A percentile compares a stretch with the other conserved stretches of the same genome.
Evolutionary conservation across 2,797 vertebrate genomes (phyloP).

Genomic region (Sebastes taczanowskii): DNA sequence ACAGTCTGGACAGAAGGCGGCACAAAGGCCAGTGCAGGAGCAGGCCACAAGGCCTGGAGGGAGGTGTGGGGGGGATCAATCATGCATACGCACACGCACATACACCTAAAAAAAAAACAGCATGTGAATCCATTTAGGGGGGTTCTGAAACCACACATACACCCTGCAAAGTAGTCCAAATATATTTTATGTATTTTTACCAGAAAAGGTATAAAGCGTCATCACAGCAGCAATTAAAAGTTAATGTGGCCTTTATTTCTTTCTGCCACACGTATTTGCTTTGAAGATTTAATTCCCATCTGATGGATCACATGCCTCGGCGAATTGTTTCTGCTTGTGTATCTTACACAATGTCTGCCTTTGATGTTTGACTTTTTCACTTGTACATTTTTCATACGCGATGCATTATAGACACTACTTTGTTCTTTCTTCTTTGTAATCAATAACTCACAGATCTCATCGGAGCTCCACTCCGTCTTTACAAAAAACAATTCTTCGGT

Average conservation of each 20-base stretch:
- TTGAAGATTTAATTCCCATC: slow-evolving; percentile 53
- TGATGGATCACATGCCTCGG: slow-evolving; percentile 7
- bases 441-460: slow-evolving; percentile 36
- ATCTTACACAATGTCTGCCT: slow-evolving; percentile 31
- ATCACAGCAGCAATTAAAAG: slow-evolving; percentile 59
- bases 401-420: slow-evolving; percentile 47
- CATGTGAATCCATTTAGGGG: not conserved
- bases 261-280: slow-evolving; percentile 27
- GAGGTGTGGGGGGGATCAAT: not conserved
- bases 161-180: not conserved
- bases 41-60: not conserved
- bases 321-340: slow-evolving; percentile 40
- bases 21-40: slow-evolving; percentile 1
- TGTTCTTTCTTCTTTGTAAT: slow-evolving; percentile 54
- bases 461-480: slow-evolving; percentile 9
- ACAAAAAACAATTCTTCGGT: slow-evolving; percentile 25
- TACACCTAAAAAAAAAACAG: not conserved
- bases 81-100: not conserved
- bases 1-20: not conserved
- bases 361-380: slow-evolving; percentile 54
- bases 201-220: slow-evolving; percentile 22
- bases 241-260: slow-evolving; percentile 39
- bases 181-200: slow-evolving; percentile 7
- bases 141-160: not conserved
- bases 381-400: slow-evolving; percentile 23